Evolutionary conservation across 2,113 vertebrate species (phyloP).

Genomic region (Catharus fuscescens): DNA sequence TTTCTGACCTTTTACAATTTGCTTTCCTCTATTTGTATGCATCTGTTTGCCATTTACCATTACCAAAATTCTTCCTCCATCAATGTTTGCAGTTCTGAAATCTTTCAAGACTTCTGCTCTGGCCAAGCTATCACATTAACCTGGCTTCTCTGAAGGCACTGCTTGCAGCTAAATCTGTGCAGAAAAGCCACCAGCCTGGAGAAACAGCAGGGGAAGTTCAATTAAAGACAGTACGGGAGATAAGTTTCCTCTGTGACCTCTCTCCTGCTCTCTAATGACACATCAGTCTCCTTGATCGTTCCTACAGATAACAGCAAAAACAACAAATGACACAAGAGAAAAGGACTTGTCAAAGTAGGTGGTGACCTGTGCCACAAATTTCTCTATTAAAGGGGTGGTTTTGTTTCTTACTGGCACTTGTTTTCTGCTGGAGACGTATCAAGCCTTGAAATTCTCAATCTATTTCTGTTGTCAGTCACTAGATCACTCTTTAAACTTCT

Average conservation of each 20-base stretch:
- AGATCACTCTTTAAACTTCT: neutral
- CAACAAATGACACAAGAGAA: constrained; percentile 14
- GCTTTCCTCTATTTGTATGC: neutral
- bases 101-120: neutral
- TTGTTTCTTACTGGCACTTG: neutral
- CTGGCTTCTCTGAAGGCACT: neutral
- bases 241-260: neutral
- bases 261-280: neutral
- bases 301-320: constrained; percentile 1
- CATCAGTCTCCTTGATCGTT: constrained; percentile 24
- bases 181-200: neutral
- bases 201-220: constrained; percentile 34
- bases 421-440: neutral
- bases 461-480: neutral
- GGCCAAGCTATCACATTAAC: neutral
- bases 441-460: neutral
- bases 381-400: neutral
- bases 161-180: neutral
- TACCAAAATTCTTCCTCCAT: neutral
- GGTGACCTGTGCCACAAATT: neutral
- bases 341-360: constrained; percentile 1
- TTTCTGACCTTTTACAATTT: neutral
- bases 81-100: neutral
- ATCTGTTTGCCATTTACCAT: neutral
- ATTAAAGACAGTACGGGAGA: neutral